Base-by-base conservation (phyloP, 2,888 invertebrate genomes). In the Hemaris fuciformis region DNA sequence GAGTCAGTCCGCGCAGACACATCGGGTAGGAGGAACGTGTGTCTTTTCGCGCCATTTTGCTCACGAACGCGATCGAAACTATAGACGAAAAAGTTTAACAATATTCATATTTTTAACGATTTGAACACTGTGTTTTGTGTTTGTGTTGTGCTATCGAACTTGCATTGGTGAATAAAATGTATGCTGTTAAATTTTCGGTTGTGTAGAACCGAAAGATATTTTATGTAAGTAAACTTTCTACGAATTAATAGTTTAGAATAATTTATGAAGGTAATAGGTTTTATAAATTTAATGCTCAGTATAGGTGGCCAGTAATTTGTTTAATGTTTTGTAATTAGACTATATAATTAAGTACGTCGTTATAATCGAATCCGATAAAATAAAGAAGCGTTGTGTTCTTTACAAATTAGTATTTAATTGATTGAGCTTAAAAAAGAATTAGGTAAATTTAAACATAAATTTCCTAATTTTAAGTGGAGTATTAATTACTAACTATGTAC, bases 1-100 rank as follows among this genome's bases (percentile, higher is more conserved):
- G 20, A 59, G 64, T 74, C 81, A 87, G 86, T 87, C 75, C 68
- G 65, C 75, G 70, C 75, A 72, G 79, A 82, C 74, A 80, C 73
- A 64, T 74, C 81, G 79, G 71, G 79, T 71, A 66, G 60, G 45
- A 58, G 68, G 76, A 75, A 84, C 86, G 85, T 73, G 66, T 64
- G 68, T 68, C 22, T 61, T 27, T 72, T 72, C 73, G 76, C 79
- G 80, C 81, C 74, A 63, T 65, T 69, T 75, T 71, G 66, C 72
- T 70, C 66, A 64, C 82, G 75, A 76, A 71, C 73, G 74, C 83
- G 80, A 79, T 79, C 84, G 82, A 77, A 73, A 72, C 71, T 74
- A 72, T 64, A 70, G 67, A 73, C 80, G 78, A 79, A 69, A 79
- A 69, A 68, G 10, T 38, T 53, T 38, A 46, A 13, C 31, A 56